These are phyloP conservation scores for Chloropsis hardwickii DNA, from an alignment of 2,113 vertebrate genomes.

Conservation along the genomic window DNA sequence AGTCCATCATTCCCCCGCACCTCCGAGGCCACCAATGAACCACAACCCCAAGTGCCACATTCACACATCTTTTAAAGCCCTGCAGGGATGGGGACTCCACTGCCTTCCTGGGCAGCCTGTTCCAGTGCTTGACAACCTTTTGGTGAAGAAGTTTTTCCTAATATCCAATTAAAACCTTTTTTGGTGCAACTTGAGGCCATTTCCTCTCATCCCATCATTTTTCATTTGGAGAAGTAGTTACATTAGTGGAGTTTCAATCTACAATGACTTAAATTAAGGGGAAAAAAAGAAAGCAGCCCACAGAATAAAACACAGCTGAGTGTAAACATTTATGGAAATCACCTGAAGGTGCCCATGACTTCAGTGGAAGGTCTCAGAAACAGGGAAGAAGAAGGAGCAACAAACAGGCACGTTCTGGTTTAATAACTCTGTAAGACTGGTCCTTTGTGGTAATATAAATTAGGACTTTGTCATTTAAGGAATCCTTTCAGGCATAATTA, in stretches of 20 bases:
- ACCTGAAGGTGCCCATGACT: not conserved
- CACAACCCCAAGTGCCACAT: not conserved
- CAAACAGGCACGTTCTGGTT: not conserved
- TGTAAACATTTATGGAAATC: not conserved
- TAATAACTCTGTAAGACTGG: not conserved
- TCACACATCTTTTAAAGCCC: not conserved
- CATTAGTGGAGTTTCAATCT: not conserved
- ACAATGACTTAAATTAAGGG: not conserved
- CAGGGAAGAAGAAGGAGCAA: not conserved
- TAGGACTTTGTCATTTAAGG: not conserved
- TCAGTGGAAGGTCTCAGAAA: not conserved
- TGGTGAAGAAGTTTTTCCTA: too few relatives aligned
- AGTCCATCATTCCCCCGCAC: rapidly evolving
- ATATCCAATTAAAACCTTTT: not conserved
- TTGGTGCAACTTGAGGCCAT: not conserved
- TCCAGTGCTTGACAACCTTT: not conserved
- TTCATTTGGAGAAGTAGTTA: too few relatives aligned
- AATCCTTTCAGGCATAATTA: not conserved
- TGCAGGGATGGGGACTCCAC: not conserved
- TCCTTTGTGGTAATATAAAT: not conserved
- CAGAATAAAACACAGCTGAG: not conserved
- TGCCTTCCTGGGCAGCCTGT: not conserved
- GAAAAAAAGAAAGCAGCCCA: not conserved
- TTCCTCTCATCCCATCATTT: not conserved
- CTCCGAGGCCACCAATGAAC: not conserved